phyloP scores from a whole-genome alignment of 1,140 invertebrate genomes.

The Heliconius eleuchia region DNA sequence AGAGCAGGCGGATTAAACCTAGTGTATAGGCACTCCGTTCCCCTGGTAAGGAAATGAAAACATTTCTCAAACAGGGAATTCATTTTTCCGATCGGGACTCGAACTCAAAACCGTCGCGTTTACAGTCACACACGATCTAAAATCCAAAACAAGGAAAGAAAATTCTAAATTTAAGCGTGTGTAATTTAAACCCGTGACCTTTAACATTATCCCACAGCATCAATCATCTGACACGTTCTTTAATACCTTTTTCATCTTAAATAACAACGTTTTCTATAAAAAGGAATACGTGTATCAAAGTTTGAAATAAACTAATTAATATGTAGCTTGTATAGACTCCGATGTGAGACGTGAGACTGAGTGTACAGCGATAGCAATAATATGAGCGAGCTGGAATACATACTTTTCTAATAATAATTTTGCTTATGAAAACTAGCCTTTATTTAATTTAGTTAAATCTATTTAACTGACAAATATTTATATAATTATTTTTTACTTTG shows the following conservation, averaged over 20 bases:
- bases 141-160: not conserved
- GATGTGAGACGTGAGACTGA: not conserved
- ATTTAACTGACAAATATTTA: too few species aligned
- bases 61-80: too few species aligned
- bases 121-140: not conserved
- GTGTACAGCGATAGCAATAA: not conserved
- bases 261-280: constrained; percentile 3
- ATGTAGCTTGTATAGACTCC: not conserved
- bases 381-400: not conserved
- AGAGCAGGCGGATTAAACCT: not conserved
- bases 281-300: constrained; percentile 3
- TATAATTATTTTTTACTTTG: too few species aligned
- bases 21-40: not conserved
- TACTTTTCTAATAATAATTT: too few species aligned
- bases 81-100: too few species aligned
- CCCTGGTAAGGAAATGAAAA: too few species aligned
- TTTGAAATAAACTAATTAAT: constrained; percentile 26
- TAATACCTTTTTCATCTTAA: constrained; percentile 6
- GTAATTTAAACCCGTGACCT: not conserved
- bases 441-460: too few species aligned
- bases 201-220: not conserved
- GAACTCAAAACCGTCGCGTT: too few species aligned
- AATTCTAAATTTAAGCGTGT: not conserved
- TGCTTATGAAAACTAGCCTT: too few species aligned
- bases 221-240: not conserved